Base-by-base conservation (phyloP, 2,113 vertebrate genomes). In the Prolemur simus region DNA sequence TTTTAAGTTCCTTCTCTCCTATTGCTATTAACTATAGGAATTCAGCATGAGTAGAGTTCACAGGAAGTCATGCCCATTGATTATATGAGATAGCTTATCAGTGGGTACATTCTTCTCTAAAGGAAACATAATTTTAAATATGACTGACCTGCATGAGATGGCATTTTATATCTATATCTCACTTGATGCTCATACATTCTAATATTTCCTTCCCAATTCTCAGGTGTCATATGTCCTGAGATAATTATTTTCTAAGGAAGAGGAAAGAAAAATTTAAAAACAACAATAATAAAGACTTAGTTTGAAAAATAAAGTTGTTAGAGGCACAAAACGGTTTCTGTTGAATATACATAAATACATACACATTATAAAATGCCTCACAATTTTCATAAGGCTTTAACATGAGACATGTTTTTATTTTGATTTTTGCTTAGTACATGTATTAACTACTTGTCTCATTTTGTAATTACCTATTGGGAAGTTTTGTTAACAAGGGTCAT, bases 11-110 rank as follows among this genome's bases (percentile, higher is more conserved):
- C 96, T 87, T 98, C 93, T 96, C 93, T 90, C 94, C 96, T 83
- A 97, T 98, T 98, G 97, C 98, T 99, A 97, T 98, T 98, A 98
- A 96, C 97, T 98, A 98, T 98, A 98, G 98, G 98, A 98, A 99
- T 89, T 60, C 49, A 47, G 45, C 32, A 4, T 8, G 56, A 89
- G 98, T 73, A 97, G 95, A 97, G 98, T 98, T 99, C 98, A 97
- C 98, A 98, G 98, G 98, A 98, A 98, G 97, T 94, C 97, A 82
- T 90, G 85, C 87, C 87, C 96, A 98, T 89, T 96, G 98, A 98
- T 98, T 98, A 97, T 77, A 97, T 78, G 97, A 98, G 97, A 96
- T 95, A 95, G 96, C 89, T 98, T 98, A 98, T 98, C 95, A 73
- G 94, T n/a, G 97, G 71, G 82, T 91, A 98, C 90, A 71, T 95